Evolutionary conservation across 2,888 invertebrate species (phyloP), one percentile per base, ranked within the genome.

Genomic region (Acronicta leporina): DNA sequence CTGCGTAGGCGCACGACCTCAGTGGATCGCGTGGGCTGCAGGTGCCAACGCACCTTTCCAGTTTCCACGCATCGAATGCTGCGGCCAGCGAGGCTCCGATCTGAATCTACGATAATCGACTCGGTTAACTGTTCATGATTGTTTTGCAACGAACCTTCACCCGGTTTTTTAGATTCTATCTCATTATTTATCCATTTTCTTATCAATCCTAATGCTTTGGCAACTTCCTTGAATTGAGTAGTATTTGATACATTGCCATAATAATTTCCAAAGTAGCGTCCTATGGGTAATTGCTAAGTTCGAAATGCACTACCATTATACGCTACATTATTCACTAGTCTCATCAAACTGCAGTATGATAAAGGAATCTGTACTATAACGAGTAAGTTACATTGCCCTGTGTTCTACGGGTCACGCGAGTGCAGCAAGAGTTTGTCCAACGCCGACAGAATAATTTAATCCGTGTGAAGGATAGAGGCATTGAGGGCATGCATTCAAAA

Each of bases 11-110:
- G 87, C 77, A 70, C 86, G 92, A 88, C 90, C 92, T 90, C 89
- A 84, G 81, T 48, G 68, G 70, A 61, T 69, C 70, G 92, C 90
- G 92, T 92, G 92, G 92, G 92, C 72, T 77, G 90, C 91, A 92
- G 92, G 92, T 92, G 92, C 90, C 90, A 89, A 91, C 90, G 91
- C 88, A 89, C 92, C 91, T 90, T 87, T 89, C 89, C 88, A 89
- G 88, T 88, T 87, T 86, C 82, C 86, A 86, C 81, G 85, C 84
- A 82, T 83, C 82, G 83, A 61, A 79, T 80, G 75, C 74, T 70
- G 62, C 47, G 68, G 72, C 46, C 50, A 15, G 68, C 57, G 74
- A 73, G 62, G 56, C 74, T 79, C 70, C 81, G 78, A 80, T 79
- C 74, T 75, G 75, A 81, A 79, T 81, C 79, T 69, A 65, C 64